phyloP scores from a whole-genome alignment of 2,888 invertebrate genomes.

The Plemyria rubiginata region DNA sequence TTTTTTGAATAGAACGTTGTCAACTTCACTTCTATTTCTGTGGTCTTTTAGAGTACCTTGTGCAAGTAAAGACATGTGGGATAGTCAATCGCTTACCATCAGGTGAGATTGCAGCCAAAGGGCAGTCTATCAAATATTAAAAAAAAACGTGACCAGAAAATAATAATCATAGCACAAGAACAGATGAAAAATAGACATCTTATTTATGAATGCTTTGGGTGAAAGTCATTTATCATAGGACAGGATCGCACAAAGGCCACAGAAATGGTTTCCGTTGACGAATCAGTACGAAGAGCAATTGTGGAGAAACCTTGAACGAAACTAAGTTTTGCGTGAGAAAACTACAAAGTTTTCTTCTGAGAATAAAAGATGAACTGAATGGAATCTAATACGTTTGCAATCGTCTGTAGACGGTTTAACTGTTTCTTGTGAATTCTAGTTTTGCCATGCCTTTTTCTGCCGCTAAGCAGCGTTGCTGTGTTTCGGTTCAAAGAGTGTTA shows the following conservation, averaged over 20 bases:
- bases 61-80: too few species aligned
- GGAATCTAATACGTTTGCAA: neutral
- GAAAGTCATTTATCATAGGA: slow-evolving; percentile 25
- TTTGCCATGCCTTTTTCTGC: too few species aligned
- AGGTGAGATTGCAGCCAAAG: too few species aligned
- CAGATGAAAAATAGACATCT: slow-evolving; percentile 6
- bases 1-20: too few species aligned
- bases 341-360: slow-evolving; percentile 5
- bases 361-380: neutral
- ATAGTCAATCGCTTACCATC: too few species aligned
- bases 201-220: slow-evolving; percentile 4
- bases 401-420: too few species aligned
- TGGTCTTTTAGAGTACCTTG: too few species aligned
- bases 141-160: neutral
- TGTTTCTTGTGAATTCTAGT: too few species aligned
- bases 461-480: too few species aligned
- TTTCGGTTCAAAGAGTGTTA: too few species aligned
- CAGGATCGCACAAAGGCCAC: slow-evolving; percentile 13
- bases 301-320: slow-evolving; percentile 17
- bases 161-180: neutral
- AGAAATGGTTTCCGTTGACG: slow-evolving; percentile 24
- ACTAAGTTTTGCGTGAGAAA: slow-evolving; percentile 13
- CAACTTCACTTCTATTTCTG: too few species aligned
- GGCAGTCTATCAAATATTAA: too few species aligned
- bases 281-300: slow-evolving; percentile 17